phyloP scores from a whole-genome alignment of 2,888 invertebrate genomes.

The Halictus ligatus region DNA sequence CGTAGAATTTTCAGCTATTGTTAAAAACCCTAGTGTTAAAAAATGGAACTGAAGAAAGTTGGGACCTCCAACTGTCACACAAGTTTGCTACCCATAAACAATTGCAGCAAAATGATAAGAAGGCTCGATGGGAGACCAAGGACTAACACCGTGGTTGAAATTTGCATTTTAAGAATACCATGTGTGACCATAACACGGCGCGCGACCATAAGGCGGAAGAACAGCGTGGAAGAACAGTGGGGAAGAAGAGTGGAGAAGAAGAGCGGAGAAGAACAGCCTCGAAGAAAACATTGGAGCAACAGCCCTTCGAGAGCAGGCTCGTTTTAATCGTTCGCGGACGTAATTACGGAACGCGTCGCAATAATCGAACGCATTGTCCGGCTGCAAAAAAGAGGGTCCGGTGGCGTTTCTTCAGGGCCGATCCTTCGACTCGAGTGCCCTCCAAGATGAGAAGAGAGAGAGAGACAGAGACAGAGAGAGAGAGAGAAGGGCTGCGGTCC shows the following conservation, averaged over 20 bases:
- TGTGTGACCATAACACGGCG: neutral
- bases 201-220: neutral
- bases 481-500: conserved; percentile 23
- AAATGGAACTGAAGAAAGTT: too few relatives aligned
- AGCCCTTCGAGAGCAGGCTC: neutral
- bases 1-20: too few relatives aligned
- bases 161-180: too few relatives aligned
- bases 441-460: conserved; percentile 36
- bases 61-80: too few relatives aligned
- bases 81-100: too few relatives aligned
- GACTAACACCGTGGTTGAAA: too few relatives aligned
- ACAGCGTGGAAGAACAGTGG: neutral
- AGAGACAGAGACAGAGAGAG: too few relatives aligned
- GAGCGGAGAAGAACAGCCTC: too few relatives aligned
- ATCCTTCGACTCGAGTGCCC: conserved; percentile 59
- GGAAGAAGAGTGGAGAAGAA: neutral
- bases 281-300: neutral
- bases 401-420: conserved; percentile 50
- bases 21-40: too few relatives aligned
- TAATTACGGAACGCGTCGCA: conserved; percentile 63
- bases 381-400: conserved; percentile 26
- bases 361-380: conserved; percentile 65
- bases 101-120: too few relatives aligned
- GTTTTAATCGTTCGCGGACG: conserved; percentile 13
- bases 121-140: too few relatives aligned